Evolutionary conservation across 2,888 invertebrate species (phyloP), one percentile per base, ranked within the genome.

Genomic region (Synergus gifuensis): DNA sequence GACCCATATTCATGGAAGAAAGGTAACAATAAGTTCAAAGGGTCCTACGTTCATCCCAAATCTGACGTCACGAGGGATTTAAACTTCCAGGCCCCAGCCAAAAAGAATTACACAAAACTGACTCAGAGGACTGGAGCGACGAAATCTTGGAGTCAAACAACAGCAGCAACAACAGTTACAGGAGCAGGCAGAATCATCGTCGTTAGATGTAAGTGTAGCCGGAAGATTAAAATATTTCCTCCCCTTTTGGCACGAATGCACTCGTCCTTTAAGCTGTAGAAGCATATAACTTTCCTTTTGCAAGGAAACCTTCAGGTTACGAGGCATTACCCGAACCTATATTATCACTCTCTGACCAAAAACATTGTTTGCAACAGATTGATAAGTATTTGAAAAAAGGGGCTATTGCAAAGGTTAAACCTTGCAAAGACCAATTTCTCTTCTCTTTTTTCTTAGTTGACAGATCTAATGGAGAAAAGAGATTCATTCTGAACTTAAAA

Each of bases 381-480:
- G n/a, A n/a, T n/a, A n/a, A n/a, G n/a, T n/a, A n/a, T n/a, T n/a
- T n/a, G n/a, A n/a, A n/a, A n/a, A n/a, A n/a, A n/a, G n/a, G n/a
- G n/a, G n/a, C n/a, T n/a, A n/a, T n/a, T n/a, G n/a, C n/a, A n/a
- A n/a, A n/a, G n/a, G n/a, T n/a, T n/a, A n/a, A n/a, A n/a, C n/a
- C n/a, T n/a, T n/a, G 64, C 49, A 64, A 60, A 1, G 44, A 64
- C 11, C 79, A 78, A 16, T 82, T 81, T 54, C 28, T 78, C 0
- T 77, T 44, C 80, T 80, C 28, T 16, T 82, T 77, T 58, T 82
- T 80, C 28, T 18, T 80, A 9, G 12, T 40, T 8, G 60, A 76
- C 4, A 81, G 76, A n/a, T 11, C 80, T 7, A 54, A 66, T 49
- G 22, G 2, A 28, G 22, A 28, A 28, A 1, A 28, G 22, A 28